Evolutionary conservation across 2,888 invertebrate genomes (phyloP).

Genomic region (Phalera bucephala): DNA sequence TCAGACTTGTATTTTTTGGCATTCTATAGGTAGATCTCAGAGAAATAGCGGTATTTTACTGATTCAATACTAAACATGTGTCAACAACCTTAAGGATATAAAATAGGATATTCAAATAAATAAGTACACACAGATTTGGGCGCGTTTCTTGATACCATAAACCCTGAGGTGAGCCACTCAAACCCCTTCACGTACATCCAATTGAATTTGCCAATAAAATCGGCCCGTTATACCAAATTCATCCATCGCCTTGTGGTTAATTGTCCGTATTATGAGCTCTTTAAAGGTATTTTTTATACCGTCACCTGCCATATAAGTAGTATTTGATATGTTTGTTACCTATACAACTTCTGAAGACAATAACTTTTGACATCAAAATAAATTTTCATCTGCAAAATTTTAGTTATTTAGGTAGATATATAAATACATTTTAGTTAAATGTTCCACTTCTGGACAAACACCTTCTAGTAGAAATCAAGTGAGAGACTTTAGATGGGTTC

Average conservation of each 20-base stretch:
- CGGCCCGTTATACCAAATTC: slow-evolving; percentile 18
- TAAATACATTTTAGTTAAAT: too few relatives aligned
- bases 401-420: too few relatives aligned
- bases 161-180: slow-evolving; percentile 18
- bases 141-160: slow-evolving; percentile 17
- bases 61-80: too few relatives aligned
- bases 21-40: too few relatives aligned
- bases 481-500: too few relatives aligned
- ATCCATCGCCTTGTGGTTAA: slow-evolving; percentile 18
- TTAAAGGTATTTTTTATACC: slow-evolving; percentile 10
- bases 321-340: too few relatives aligned
- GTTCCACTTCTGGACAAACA: too few relatives aligned
- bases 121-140: slow-evolving; percentile 7
- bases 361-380: neutral
- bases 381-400: neutral
- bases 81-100: too few relatives aligned
- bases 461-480: too few relatives aligned
- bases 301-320: slow-evolving; percentile 2
- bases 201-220: slow-evolving; percentile 31
- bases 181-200: slow-evolving; percentile 16
- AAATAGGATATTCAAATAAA: slow-evolving; percentile 8
- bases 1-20: too few relatives aligned
- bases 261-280: slow-evolving; percentile 14
- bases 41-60: too few relatives aligned
- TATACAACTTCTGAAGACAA: neutral